phyloP scores from a whole-genome alignment of 2,113 vertebrate genomes.

The Hucho hucho region DNA sequence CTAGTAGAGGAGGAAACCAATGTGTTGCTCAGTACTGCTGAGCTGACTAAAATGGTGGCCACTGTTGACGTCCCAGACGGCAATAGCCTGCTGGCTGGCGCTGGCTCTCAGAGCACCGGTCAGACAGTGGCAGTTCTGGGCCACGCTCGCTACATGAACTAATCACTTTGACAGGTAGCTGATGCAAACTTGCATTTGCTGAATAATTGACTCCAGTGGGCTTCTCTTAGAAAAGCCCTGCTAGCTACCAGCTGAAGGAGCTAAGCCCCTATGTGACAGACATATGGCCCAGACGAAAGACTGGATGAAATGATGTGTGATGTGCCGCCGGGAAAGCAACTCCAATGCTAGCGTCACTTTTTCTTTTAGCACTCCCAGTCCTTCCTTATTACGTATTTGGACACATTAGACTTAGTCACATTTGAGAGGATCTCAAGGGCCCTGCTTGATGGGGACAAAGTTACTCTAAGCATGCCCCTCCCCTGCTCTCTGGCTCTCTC shows the following conservation, averaged over 20 bases:
- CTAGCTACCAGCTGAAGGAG: not conserved
- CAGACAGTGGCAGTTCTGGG: slow-evolving; percentile 32
- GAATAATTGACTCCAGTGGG: slow-evolving; percentile 35
- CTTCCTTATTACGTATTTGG: not conserved
- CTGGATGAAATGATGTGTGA: not conserved
- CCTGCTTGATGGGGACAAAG: too few species aligned
- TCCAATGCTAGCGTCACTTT: too few species aligned
- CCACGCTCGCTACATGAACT: slow-evolving; percentile 15
- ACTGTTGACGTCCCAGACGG: not conserved
- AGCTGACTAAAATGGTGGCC: not conserved
- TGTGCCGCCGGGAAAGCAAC: too few species aligned
- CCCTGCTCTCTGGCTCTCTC: not conserved
- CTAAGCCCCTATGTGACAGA: not conserved
- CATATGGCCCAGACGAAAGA: slow-evolving; percentile 2
- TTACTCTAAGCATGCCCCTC: not conserved
- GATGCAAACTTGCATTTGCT: slow-evolving; percentile 29
- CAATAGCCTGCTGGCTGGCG: not conserved
- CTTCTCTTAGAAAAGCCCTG: slow-evolving; percentile 8
- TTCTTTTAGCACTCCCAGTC: not conserved
- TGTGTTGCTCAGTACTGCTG: slow-evolving; percentile 2
- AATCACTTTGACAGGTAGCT: slow-evolving; percentile 39
- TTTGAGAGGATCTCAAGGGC: too few species aligned
- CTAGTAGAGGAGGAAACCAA: too few species aligned
- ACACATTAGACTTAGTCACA: not conserved
- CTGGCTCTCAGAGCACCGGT: not conserved